Evolutionary conservation across 1,140 invertebrate genomes (phyloP), one percentile per base, ranked within the genome.

Genomic region (Galendromus occidentalis): DNA sequence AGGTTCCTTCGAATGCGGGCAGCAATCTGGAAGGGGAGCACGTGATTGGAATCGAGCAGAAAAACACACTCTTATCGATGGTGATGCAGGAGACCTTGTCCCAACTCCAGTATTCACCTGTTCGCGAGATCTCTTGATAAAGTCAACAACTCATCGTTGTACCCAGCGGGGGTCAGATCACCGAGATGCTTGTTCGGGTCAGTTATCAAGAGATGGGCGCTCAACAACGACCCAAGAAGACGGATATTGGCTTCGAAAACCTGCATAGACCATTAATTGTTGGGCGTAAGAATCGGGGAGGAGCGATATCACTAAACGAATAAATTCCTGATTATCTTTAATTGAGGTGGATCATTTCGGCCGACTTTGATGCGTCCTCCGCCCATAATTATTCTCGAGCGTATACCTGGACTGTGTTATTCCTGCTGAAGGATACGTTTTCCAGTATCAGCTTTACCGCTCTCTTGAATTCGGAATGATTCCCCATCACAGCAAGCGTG

Each of bases 231-330:
- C 51, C 84, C 84, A 42, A 85, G 72, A 18, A 85, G 72, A 69
- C 84, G 82, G 69, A 67, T 69, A 65, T 82, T 85, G 1, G 80
- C 81, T 75, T 85, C 83, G 76, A 85, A 85, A 12, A 85, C 82
- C 74, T 85, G 22, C 4, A 39, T 6, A 4, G 33, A 39, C 4
- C 4, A 39, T 9, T 4, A 39, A 39, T 39, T 9, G 33, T 39
- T 9, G n/a, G n/a, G n/a, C n/a, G n/a, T n/a, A n/a, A n/a, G n/a
- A n/a, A n/a, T n/a, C n/a, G n/a, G n/a, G n/a, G n/a, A n/a, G n/a
- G n/a, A n/a, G n/a, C n/a, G n/a, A n/a, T n/a, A n/a, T n/a, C n/a
- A n/a, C n/a, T n/a, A n/a, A n/a, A n/a, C n/a, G n/a, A n/a, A n/a
- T n/a, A n/a, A n/a, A n/a, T n/a, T n/a, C n/a, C n/a, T n/a, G n/a